Percentiles rank a stretch among this genome's conserved stretches.
phyloP scores from a whole-genome alignment of 1,140 invertebrate species.

The Gryllus bimaculatus region DNA sequence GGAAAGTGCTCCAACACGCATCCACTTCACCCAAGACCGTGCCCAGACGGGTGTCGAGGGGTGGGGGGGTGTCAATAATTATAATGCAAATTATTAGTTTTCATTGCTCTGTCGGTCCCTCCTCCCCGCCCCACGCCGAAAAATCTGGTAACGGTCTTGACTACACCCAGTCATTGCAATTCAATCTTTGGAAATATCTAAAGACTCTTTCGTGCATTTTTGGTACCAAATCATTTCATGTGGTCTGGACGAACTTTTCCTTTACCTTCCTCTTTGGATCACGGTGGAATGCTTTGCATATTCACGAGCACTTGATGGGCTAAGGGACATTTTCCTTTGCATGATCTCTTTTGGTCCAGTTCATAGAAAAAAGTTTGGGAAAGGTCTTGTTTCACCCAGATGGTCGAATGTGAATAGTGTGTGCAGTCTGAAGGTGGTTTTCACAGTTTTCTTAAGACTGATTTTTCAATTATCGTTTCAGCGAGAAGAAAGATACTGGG shows the following conservation, averaged over 20 bases:
- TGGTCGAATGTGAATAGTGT: neutral
- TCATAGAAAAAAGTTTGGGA: neutral
- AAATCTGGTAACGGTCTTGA: neutral
- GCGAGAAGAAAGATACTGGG: neutral
- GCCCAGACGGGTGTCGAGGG: neutral
- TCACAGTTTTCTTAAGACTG: too few species aligned
- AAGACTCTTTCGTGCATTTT: too few species aligned
- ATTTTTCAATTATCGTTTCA: neutral
- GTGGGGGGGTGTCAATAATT: too few species aligned
- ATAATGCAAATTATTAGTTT: too few species aligned
- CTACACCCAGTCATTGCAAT: too few species aligned
- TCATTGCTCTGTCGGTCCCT: too few species aligned
- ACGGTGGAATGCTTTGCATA: neutral
- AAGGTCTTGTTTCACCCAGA: neutral
- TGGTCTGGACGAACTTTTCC: neutral
- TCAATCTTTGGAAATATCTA: too few species aligned
- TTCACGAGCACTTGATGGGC: neutral
- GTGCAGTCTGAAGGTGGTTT: neutral
- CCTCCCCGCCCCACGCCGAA: neutral
- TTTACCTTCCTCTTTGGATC: neutral
- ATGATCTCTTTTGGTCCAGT: neutral
- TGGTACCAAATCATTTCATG: neutral
- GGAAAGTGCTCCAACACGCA: neutral
- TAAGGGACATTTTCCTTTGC: neutral
- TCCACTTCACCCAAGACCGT: neutral